Evolutionary conservation across 2,113 vertebrate species (phyloP).

Genomic region (Ariopsis seemanni): DNA sequence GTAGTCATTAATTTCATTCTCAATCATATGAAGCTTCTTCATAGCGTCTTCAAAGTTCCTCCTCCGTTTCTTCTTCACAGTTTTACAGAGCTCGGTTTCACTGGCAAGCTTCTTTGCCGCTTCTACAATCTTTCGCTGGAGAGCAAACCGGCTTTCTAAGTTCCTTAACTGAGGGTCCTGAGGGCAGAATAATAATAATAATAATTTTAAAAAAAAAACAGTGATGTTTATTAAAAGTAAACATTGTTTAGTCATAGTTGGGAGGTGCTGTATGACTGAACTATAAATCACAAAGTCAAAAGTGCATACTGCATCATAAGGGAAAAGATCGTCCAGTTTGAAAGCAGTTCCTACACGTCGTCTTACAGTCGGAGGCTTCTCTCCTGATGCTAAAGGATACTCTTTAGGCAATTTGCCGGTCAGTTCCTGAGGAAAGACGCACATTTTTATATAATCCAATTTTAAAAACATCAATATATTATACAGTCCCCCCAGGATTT

Average conservation of each 20-base stretch:
- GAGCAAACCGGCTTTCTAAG: conserved; percentile 88
- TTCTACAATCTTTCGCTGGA: conserved; percentile 94
- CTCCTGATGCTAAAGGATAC: conserved; percentile 85
- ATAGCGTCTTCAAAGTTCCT: conserved; percentile 83
- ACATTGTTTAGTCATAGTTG: background rate
- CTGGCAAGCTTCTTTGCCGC: conserved; percentile 86
- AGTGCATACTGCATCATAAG: conserved; percentile 79
- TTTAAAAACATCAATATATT: background rate
- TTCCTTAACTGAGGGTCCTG: conserved; percentile 89
- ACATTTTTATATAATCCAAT: conserved; percentile 2
- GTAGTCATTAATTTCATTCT: conserved; percentile 87
- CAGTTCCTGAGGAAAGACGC: conserved; percentile 77
- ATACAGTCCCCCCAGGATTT: too few relatives aligned
- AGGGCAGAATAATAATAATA: background rate
- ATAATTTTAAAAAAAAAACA: background rate
- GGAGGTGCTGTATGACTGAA: background rate
- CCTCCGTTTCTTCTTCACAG: conserved; percentile 89
- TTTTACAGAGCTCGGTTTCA: conserved; percentile 88
- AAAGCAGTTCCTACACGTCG: conserved; percentile 86
- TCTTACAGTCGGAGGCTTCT: conserved; percentile 83
- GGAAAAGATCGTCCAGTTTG: conserved; percentile 87
- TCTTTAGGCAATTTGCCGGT: conserved; percentile 90
- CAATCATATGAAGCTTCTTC: conserved; percentile 86
- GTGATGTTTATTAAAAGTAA: background rate
- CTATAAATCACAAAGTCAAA: background rate